Evolutionary conservation across 2,797 vertebrate genomes (phyloP).

Genomic region (Catostomus latipinnis): DNA sequence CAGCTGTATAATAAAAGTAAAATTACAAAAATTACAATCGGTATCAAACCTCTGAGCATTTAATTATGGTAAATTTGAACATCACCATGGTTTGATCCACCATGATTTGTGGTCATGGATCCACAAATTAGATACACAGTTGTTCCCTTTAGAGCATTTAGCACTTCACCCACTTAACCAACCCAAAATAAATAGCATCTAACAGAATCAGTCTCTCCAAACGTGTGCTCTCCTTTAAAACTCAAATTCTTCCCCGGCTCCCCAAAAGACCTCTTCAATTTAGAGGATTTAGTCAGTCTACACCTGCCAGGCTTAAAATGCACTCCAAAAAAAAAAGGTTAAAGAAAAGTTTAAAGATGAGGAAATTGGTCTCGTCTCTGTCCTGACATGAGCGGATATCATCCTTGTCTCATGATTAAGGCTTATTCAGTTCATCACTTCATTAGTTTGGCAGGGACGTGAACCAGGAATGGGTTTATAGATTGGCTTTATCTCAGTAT

Average conservation of each 20-base stretch:
- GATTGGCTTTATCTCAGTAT: neutral
- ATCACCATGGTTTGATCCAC: neutral
- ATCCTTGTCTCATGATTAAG: constrained; percentile 54
- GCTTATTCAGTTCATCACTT: constrained; percentile 32
- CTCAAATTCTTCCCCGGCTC: constrained; percentile 1
- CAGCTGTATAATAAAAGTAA: neutral
- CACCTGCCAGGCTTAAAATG: constrained; percentile 13
- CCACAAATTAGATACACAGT: constrained; percentile 21
- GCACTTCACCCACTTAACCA: constrained; percentile 4
- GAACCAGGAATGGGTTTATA: neutral
- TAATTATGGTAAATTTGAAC: constrained; percentile 1
- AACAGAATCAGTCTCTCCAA: neutral
- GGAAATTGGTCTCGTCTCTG: constrained; percentile 62
- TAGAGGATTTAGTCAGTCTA: constrained; percentile 35
- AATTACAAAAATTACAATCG: neutral
- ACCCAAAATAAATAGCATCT: neutral
- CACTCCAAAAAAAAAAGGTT: constrained; percentile 10
- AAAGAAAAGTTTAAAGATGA: constrained; percentile 22
- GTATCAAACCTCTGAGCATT: constrained; percentile 11
- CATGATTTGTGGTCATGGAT: neutral
- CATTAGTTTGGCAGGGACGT: constrained; percentile 39
- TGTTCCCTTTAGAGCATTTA: constrained; percentile 25
- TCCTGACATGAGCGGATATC: constrained; percentile 53
- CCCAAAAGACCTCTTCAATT: constrained; percentile 31
- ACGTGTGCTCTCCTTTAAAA: neutral